Conservation (phyloP, 2,797 vertebrate species). For the Myiothlypis chrysogaster region DNA sequence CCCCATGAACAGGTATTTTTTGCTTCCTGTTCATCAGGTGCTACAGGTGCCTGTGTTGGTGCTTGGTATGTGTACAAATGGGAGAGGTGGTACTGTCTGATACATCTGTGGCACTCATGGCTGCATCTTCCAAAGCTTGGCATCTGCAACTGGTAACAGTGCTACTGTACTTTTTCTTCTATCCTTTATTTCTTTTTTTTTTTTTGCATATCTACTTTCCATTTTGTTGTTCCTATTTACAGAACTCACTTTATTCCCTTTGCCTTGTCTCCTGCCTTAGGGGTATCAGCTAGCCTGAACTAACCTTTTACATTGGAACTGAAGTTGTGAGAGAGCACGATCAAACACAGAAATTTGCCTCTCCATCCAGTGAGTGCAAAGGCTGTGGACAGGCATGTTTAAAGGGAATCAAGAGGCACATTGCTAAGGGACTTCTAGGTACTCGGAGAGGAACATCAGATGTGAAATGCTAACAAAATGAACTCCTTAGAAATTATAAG, state of each 20-base stretch:
- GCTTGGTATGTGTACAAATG: rapidly evolving
- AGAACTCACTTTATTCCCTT: background rate
- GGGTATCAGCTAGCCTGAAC: background rate
- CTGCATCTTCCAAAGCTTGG: background rate
- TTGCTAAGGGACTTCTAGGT: background rate
- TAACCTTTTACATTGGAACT: background rate
- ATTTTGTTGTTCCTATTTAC: background rate
- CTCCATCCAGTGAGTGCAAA: background rate
- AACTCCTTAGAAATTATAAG: background rate
- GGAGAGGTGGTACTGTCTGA: background rate
- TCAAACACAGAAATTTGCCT: background rate
- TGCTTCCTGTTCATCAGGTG: background rate
- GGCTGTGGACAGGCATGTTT: background rate
- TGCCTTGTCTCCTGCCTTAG: background rate
- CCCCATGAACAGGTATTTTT: background rate
- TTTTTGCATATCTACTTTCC: background rate
- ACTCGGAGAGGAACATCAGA: background rate
- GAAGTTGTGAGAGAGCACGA: background rate
- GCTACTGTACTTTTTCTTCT: background rate
- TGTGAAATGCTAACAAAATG: background rate
- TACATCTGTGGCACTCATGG: rapidly evolving
- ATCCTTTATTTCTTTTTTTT: background rate
- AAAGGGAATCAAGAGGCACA: background rate
- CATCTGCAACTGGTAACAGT: background rate
- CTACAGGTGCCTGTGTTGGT: background rate